phyloP scores from a whole-genome alignment of 2,797 vertebrate species.

The Rachycentron canadum region DNA sequence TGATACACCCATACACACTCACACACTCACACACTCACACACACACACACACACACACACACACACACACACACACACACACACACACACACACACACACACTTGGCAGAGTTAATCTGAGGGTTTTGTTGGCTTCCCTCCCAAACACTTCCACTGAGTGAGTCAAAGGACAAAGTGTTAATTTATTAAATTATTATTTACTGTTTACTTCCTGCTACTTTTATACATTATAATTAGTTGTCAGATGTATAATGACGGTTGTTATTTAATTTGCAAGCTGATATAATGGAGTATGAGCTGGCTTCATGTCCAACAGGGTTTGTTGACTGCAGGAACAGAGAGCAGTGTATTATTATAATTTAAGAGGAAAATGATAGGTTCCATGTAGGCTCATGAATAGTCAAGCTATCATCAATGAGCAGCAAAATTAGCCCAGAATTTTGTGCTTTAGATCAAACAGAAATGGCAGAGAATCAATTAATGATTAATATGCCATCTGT shows the following conservation, averaged over 20 bases:
- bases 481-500: constrained; percentile 86
- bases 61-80: constrained; percentile 5
- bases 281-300: constrained; percentile 55
- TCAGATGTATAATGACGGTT: constrained; percentile 61
- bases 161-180: constrained; percentile 72
- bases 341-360: constrained; percentile 69
- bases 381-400: constrained; percentile 71
- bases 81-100: constrained; percentile 30
- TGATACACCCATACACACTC: constrained; percentile 15
- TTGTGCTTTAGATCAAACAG: constrained; percentile 75
- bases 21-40: too few relatives aligned
- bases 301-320: constrained; percentile 42
- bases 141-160: constrained; percentile 58
- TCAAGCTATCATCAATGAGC: constrained; percentile 60
- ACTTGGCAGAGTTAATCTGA: constrained; percentile 38
- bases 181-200: constrained; percentile 74
- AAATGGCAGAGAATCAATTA: constrained; percentile 79
- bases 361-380: constrained; percentile 70
- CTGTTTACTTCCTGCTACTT: constrained; percentile 50
- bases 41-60: constrained; percentile 24
- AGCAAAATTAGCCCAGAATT: constrained; percentile 66
- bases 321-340: constrained; percentile 60
- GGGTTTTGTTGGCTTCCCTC: constrained; percentile 46
- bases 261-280: constrained; percentile 74
- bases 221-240: constrained; percentile 61